Base-by-base conservation (phyloP, 2,888 invertebrate species). In the Clivina fossor region DNA sequence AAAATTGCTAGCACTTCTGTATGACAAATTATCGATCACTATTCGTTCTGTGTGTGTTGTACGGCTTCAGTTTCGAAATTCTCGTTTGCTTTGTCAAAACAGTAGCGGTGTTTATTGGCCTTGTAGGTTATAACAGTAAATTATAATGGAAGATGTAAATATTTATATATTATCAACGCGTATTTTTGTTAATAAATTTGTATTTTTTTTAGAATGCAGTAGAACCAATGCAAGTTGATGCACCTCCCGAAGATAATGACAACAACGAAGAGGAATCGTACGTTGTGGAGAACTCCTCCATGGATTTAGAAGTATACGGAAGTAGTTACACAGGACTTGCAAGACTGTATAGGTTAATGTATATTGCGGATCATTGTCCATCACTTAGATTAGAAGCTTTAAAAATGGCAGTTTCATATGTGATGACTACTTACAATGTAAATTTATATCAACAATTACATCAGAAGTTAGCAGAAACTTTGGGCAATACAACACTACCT, bases 211-310 rank as follows among this genome's bases (percentile, higher is more conserved):
- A 87, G 84, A 90, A 89, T 79, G 85, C 89, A 63, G 88, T 92
- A 65, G 97, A 97, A 76, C 96, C 96, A 30, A 97, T 97, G 96
- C 95, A 95, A 79, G 93, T 97, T 65, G 97, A 97, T 76, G 89
- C 88, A 58, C 90, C 90, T 60, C 85, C 90, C 54, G 96, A 95
- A 75, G 95, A 96, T 74, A 94, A 96, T 76, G 94, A 95, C 74
- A 93, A 94, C 69, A 89, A 90, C 67, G 93, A 94, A 74, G 88
- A 92, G 64, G 91, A 92, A 69, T 84, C 85, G 58, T 90, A 90
- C 68, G 80, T 88, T 61, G 94, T 95, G 13, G 94, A 95, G 70
- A 94, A 93, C 75, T 92, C 94, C 49, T 85, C 90, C 37, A 73
- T 93, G 69, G 97, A 98, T 75, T 76, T 98, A 68, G 97, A 98